Base-by-base conservation (phyloP, 1,140 invertebrate species). In the Phocides pigmalion region DNA sequence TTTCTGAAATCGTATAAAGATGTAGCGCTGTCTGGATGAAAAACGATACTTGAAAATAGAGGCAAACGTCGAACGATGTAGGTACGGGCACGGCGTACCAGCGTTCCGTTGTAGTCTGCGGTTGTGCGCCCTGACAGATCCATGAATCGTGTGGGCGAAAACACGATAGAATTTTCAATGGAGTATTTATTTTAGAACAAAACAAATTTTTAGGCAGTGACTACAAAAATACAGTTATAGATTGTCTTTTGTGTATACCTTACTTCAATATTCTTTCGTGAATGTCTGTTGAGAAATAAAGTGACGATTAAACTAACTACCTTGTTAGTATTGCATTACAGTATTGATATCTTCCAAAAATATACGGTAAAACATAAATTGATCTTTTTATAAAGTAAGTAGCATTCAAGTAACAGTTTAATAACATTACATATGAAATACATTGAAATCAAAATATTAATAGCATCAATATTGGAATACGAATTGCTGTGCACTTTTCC, bases 91-190 rank as follows among this genome's bases (percentile, higher is more conserved):
- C 28, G 41, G 28, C 54, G 65, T 49, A 67, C 62, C 62, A 51
- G 63, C 80, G 70, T 74, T 79, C 64, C 70, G 73, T 70, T 74
- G 72, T 72, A 77, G 79, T 74, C 69, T 79, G 81, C 74, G 79
- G 76, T 81, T 68, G 70, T 51, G 70, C 67, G 58, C 66, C 53
- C 74, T 84, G 84, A 87, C 82, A 84, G 79, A 77, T 78, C 72
- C 77, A 82, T 76, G 79, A 82, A 76, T 80, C 78, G 76, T 77
- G 72, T 66, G 73, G 71, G 68, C 65, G 65, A 74, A 72, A 64
- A 79, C 68, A 72, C 74, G 70, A 84, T 82, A 76, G 75, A 83
- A 72, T 82, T 76, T 84, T 76, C 74, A 79, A 79, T 73, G 66
- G 62, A 75, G 66, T 69, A 62, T 75, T 82, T 79, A 66, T 78